Base-by-base conservation (phyloP, 2,888 invertebrate genomes). In the Sarcophaga rosellei region DNA sequence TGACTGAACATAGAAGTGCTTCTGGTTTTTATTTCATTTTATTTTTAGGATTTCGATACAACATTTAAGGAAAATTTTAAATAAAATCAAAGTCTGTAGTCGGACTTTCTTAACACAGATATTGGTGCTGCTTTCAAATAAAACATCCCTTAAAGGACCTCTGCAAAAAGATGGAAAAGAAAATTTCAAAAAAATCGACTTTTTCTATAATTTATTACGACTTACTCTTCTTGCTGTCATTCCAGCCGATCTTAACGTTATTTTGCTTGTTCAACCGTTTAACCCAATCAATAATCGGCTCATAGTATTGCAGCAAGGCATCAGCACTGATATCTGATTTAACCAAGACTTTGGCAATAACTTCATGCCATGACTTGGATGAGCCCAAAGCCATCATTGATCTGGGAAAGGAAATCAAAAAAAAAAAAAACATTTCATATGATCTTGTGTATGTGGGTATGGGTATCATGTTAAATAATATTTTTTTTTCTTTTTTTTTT, bases 231-330 rank as follows among this genome's bases (percentile, higher is more conserved):
- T 88, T 91, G 25, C 90, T 91, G 0, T 90, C 59, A 84, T 90
- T 90, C 92, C 92, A 92, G 11, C 92, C 92, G 84, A 91, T 91
- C 81, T 91, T 92, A 0, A 89, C 90, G 12, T 89, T 90, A 0
- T 89, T 88, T 76, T 90, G 87, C 5, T 86, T 88, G 59, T 92
- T 92, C 17, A 91, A 88, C 6, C 81, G 77, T 45, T 89, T 89
- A 0, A 92, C 75, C 92, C 91, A 92, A 61, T 89, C 89, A 8
- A 91, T 62, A 44, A 92, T 90, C 3, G 97, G 97, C 84, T 94
- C 94, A 93, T 97, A 98, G 93, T 97, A 97, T 91, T 97, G 96
- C 88, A 97, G 91, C 0, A 98, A 93, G 0, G 96, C 96, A 76
- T 95, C 94, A 3, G 96, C 96, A 88, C 96, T 95, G 95, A 98